Evolutionary conservation across 2,888 invertebrate genomes (phyloP).

Genomic region (Brachypalpus laphriformis): DNA sequence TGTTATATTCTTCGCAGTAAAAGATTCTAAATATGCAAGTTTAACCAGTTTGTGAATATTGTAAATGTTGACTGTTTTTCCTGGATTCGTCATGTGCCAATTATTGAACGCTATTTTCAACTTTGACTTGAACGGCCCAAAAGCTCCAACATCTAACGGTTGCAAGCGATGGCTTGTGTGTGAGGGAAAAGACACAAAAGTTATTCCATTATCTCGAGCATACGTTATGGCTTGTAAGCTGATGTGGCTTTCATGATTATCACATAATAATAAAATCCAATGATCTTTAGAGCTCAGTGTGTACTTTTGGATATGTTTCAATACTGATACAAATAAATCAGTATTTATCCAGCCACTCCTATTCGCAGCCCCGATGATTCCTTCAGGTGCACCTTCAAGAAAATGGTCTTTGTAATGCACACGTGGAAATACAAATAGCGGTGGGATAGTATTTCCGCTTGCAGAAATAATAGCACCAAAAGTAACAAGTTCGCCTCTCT

Average conservation of each 20-base stretch:
- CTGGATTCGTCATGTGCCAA: conserved; percentile 33
- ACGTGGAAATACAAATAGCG: too few species aligned
- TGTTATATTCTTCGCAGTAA: conserved; percentile 57
- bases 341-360: conserved; percentile 77
- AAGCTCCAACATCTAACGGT: too few species aligned
- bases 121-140: too few species aligned
- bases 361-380: conserved; percentile 76
- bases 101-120: conserved; percentile 56
- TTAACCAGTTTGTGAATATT: conserved; percentile 53
- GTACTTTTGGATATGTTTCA: conserved; percentile 75
- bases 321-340: conserved; percentile 75
- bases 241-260: conserved; percentile 79
- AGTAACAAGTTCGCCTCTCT: conserved; percentile 79
- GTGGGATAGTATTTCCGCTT: too few species aligned
- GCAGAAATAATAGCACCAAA: conserved; percentile 78
- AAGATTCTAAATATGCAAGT: conserved; percentile 48
- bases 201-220: conserved; percentile 79
- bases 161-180: too few species aligned
- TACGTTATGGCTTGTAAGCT: conserved; percentile 77
- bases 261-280: conserved; percentile 75
- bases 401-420: conserved; percentile 74
- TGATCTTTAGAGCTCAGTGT: conserved; percentile 69
- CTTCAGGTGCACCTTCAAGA: conserved; percentile 75
- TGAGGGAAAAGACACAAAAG: conserved; percentile 64
- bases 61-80: too few species aligned